Conservation (phyloP, 2,797 vertebrate species). For the Bradypodion pumilum region DNA sequence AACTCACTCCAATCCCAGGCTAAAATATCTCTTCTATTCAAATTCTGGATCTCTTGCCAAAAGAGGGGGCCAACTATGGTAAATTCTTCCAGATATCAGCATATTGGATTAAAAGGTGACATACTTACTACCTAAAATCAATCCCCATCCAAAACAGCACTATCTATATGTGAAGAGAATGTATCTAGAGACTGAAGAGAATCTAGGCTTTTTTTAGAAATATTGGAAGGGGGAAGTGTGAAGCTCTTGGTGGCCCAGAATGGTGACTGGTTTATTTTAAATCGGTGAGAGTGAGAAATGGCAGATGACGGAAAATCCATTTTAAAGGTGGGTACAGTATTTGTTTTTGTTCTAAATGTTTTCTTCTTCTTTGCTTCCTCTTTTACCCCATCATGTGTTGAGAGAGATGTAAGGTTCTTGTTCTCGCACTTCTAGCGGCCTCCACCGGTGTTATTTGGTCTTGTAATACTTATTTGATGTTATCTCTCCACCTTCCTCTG, state of each 20-base stretch:
- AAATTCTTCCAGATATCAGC: conserved; percentile 37
- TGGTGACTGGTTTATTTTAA: neutral
- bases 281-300: too few relatives aligned
- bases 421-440: too few relatives aligned
- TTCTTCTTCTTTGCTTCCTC: too few relatives aligned
- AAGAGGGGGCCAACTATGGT: conserved; percentile 35
- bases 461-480: too few relatives aligned
- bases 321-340: too few relatives aligned
- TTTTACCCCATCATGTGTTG: too few relatives aligned
- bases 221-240: neutral
- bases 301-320: neutral
- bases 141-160: neutral
- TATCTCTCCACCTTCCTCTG: too few relatives aligned
- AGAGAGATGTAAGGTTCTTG: too few relatives aligned
- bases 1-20: conserved; percentile 36
- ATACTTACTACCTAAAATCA: conserved; percentile 28
- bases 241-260: neutral
- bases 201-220: too few relatives aligned
- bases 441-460: too few relatives aligned
- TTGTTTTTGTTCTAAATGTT: too few relatives aligned
- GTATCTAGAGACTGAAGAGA: neutral
- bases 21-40: conserved; percentile 30
- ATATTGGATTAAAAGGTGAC: conserved; percentile 28
- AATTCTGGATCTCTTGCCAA: conserved; percentile 32
- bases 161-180: neutral